Evolutionary conservation across 2,888 invertebrate species (phyloP).

Genomic region (Acleris holmiana): DNA sequence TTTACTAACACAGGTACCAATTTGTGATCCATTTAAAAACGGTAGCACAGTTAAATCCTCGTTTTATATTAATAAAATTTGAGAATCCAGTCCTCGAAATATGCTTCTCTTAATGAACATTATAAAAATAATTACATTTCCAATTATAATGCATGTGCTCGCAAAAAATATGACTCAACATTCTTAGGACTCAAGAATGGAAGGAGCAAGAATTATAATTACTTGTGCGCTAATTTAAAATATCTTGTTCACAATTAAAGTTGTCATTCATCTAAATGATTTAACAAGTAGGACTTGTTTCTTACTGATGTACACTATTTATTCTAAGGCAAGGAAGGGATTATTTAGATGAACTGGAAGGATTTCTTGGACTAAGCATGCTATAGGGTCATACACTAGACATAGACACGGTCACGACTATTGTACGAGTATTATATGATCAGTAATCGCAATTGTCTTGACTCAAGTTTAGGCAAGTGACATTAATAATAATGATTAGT

Average conservation of each 20-base stretch:
- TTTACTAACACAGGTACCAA: too few relatives aligned
- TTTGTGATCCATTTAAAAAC: conserved; percentile 15
- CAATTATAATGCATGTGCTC: conserved; percentile 29
- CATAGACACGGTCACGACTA: too few relatives aligned
- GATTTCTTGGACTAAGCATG: too few relatives aligned
- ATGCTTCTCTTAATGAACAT: conserved; percentile 24
- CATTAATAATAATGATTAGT: too few relatives aligned
- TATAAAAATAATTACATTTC: conserved; percentile 35
- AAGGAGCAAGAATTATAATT: conserved; percentile 29
- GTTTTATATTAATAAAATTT: conserved; percentile 16
- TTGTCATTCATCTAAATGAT: conserved; percentile 21
- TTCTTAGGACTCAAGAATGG: conserved; percentile 30
- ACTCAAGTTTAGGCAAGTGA: too few relatives aligned
- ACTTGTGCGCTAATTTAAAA: conserved; percentile 27
- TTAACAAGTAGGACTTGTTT: conserved; percentile 8
- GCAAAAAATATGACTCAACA: conserved; percentile 26
- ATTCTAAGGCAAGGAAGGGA: too few relatives aligned
- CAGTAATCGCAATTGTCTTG: too few relatives aligned
- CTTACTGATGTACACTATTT: too few relatives aligned
- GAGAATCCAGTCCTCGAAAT: conserved; percentile 23
- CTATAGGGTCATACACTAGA: too few relatives aligned
- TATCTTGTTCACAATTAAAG: conserved; percentile 24
- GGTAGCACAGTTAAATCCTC: conserved; percentile 1
- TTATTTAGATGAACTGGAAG: too few relatives aligned
- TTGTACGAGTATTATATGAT: too few relatives aligned